Evolutionary conservation across 2,113 vertebrate genomes (phyloP).

Genomic region (Naja naja): DNA sequence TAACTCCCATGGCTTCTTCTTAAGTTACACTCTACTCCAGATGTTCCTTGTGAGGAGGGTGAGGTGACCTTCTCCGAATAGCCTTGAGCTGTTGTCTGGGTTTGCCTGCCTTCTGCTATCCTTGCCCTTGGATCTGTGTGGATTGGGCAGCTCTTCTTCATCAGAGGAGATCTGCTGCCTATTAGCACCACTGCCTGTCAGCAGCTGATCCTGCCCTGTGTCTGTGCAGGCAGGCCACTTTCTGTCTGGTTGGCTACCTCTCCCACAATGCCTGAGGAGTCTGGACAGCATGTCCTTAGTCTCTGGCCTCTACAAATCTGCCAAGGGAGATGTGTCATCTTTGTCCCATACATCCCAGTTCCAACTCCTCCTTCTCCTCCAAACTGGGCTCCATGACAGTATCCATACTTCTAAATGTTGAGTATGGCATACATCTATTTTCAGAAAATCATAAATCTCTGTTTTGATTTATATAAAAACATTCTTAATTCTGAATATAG

Average conservation of each 20-base stretch:
- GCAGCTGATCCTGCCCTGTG: background rate
- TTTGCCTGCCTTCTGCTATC: background rate
- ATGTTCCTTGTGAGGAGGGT: background rate
- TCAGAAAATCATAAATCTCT: background rate
- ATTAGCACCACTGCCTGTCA: background rate
- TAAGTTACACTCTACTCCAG: background rate
- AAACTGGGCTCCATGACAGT: background rate
- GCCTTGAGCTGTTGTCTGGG: background rate
- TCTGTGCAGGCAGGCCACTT: background rate
- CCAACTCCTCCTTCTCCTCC: background rate
- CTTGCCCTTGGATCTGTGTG: background rate
- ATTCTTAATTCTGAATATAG: conserved; percentile 32
- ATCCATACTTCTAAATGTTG: background rate
- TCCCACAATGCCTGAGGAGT: background rate
- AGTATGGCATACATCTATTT: background rate
- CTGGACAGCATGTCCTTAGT: background rate
- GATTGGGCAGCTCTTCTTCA: background rate
- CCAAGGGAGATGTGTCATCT: background rate
- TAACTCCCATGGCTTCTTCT: background rate
- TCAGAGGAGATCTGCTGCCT: background rate
- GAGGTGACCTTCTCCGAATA: background rate
- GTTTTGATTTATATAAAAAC: conserved; percentile 10
- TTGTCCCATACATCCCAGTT: background rate
- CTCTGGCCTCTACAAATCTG: background rate
- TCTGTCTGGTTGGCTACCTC: background rate